Conservation (phyloP, 1,140 invertebrate species). For the Eueides isabella region DNA sequence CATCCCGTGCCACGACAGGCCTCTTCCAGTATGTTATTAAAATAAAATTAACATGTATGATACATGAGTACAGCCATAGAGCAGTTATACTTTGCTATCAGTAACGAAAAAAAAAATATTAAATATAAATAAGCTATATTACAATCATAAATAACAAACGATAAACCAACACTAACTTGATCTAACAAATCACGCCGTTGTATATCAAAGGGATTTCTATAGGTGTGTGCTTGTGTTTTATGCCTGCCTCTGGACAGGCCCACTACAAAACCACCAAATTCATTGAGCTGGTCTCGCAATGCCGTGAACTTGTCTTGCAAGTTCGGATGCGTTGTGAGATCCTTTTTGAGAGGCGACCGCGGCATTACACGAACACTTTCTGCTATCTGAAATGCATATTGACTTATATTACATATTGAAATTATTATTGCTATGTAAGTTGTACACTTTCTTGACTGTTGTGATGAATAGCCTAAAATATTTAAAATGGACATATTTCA, state of each 20-base stretch:
- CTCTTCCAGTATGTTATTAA: too few species aligned
- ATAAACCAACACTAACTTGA: constrained; percentile 82
- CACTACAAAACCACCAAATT: constrained; percentile 93
- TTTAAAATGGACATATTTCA: too few species aligned
- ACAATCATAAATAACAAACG: background rate
- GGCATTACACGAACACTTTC: constrained; percentile 90
- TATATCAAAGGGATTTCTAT: constrained; percentile 98
- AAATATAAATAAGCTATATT: background rate
- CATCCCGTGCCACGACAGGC: too few species aligned
- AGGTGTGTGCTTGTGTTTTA: constrained; percentile 87
- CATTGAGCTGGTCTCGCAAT: constrained; percentile 91
- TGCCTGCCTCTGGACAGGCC: constrained; percentile 84
- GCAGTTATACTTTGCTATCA: too few species aligned
- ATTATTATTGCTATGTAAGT: too few species aligned
- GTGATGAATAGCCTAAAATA: too few species aligned
- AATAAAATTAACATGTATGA: too few species aligned
- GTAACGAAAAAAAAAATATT: too few species aligned
- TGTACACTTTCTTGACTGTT: too few species aligned
- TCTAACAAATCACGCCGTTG: constrained; percentile 93
- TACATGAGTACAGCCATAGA: too few species aligned
- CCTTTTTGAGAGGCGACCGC: constrained; percentile 87
- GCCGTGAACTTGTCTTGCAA: constrained; percentile 91
- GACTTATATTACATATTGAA: background rate
- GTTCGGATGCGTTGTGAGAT: constrained; percentile 90
- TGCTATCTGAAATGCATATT: constrained; percentile 65